Evolutionary conservation across 1,140 invertebrate genomes (phyloP).

Genomic region (Homalodisca vitripennis): DNA sequence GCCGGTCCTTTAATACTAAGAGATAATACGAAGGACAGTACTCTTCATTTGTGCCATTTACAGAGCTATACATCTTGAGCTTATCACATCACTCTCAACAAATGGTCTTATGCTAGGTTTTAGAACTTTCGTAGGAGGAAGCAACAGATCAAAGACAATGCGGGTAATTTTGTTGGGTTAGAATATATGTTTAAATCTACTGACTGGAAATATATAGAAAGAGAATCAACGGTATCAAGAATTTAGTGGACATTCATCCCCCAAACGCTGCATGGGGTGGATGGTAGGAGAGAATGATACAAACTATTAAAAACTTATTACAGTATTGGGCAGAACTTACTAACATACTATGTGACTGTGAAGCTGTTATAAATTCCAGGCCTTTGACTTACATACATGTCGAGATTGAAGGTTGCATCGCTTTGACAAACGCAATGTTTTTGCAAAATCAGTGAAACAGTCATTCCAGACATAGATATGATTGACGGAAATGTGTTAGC

Average conservation of each 20-base stretch:
- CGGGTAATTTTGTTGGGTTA: constrained; percentile 42
- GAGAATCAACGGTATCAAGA: neutral
- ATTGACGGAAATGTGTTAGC: neutral
- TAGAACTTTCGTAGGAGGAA: neutral
- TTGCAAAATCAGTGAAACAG: neutral
- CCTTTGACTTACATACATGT: constrained; percentile 46
- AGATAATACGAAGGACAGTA: neutral
- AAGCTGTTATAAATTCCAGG: constrained; percentile 44
- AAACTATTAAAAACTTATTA: constrained; percentile 30
- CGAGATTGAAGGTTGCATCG: constrained; percentile 38
- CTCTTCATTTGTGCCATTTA: constrained; percentile 39
- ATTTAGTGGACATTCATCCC: constrained; percentile 47
- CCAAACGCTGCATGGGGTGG: constrained; percentile 44
- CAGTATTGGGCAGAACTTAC: constrained; percentile 35
- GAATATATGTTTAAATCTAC: neutral
- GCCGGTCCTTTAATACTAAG: no score
- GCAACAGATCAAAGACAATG: neutral
- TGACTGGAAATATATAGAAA: neutral
- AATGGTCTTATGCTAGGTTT: constrained; percentile 14
- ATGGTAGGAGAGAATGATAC: constrained; percentile 39
- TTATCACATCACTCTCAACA: constrained; percentile 40
- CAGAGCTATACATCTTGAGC: constrained; percentile 47
- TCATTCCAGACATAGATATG: neutral
- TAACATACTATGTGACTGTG: constrained; percentile 45
- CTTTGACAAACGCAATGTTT: constrained; percentile 40